Conservation (phyloP, 1,140 invertebrate genomes). For the Drosophila micromelanica region DNA sequence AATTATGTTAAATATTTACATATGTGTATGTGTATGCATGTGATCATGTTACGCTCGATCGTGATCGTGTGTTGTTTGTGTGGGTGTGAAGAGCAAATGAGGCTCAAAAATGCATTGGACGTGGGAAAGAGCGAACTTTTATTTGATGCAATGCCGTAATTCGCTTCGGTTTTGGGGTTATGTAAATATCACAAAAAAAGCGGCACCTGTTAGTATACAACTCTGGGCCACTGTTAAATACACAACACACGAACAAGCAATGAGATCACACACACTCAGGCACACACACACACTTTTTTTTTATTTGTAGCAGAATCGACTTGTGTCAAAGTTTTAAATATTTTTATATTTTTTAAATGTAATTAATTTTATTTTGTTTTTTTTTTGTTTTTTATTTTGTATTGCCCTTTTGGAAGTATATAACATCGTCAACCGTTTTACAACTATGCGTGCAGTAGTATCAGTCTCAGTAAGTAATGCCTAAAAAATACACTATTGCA, state of each 20-base stretch:
- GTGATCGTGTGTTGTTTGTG: slow-evolving; percentile 1
- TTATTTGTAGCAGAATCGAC: not conserved
- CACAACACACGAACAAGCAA: slow-evolving; percentile 10
- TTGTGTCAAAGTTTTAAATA: not conserved
- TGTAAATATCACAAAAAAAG: slow-evolving; percentile 45
- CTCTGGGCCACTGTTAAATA: slow-evolving; percentile 20
- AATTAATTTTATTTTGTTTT: not conserved
- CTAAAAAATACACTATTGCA: slow-evolving; percentile 13
- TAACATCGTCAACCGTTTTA: slow-evolving; percentile 13
- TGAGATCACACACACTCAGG: no score
- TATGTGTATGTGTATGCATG: not conserved
- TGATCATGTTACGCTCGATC: not conserved
- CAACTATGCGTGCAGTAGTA: slow-evolving; percentile 25
- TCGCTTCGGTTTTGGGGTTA: slow-evolving; percentile 7
- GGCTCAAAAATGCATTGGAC: not conserved
- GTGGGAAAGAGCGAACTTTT: slow-evolving; percentile 16
- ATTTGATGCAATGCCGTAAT: not conserved
- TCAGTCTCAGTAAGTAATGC: slow-evolving; percentile 39
- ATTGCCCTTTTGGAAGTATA: slow-evolving; percentile 25
- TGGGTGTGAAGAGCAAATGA: not conserved
- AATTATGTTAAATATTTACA: not conserved
- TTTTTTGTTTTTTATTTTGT: not conserved
- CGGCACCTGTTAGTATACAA: slow-evolving; percentile 20
- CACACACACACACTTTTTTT: not conserved
- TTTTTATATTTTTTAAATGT: not conserved